Evolutionary conservation across 2,888 invertebrate species (phyloP).

Genomic region (Thereva nobilitata): DNA sequence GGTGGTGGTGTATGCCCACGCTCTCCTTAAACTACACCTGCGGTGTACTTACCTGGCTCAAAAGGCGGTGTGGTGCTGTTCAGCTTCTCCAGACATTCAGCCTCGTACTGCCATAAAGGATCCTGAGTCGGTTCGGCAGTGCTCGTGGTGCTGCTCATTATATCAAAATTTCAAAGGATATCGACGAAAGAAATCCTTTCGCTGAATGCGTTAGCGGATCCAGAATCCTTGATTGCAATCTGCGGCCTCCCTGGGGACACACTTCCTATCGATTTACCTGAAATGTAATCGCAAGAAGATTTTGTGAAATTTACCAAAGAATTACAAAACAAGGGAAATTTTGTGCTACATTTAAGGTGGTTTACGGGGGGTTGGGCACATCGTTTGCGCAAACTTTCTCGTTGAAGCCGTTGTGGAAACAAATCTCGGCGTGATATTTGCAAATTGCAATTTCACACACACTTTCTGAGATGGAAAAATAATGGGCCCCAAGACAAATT

Average conservation of each 20-base stretch:
- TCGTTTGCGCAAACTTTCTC: too few species aligned
- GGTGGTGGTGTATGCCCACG: not conserved
- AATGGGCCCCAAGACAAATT: too few species aligned
- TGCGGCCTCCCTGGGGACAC: constrained; percentile 8
- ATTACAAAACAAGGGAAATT: too few species aligned
- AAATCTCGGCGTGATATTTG: too few species aligned
- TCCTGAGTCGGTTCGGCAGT: constrained; percentile 48
- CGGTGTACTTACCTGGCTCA: constrained; percentile 47
- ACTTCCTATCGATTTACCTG: constrained; percentile 17
- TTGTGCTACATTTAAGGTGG: too few species aligned
- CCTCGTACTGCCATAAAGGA: constrained; percentile 48
- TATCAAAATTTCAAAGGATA: constrained; percentile 27
- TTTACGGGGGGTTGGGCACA: too few species aligned
- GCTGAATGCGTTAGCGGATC: not conserved
- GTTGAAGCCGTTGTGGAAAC: too few species aligned
- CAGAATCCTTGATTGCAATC: constrained; percentile 17
- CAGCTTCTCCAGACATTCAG: constrained; percentile 50
- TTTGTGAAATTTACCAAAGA: not conserved
- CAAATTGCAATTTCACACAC: too few species aligned
- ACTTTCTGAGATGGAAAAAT: too few species aligned
- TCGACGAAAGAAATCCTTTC: constrained; percentile 11
- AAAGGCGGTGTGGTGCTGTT: constrained; percentile 47
- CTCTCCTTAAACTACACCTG: not conserved
- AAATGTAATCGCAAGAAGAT: constrained; percentile 6
- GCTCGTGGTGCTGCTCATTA: constrained; percentile 25